Evolutionary conservation across 1,140 invertebrate species (phyloP).

Genomic region (Drosophila ironensis): DNA sequence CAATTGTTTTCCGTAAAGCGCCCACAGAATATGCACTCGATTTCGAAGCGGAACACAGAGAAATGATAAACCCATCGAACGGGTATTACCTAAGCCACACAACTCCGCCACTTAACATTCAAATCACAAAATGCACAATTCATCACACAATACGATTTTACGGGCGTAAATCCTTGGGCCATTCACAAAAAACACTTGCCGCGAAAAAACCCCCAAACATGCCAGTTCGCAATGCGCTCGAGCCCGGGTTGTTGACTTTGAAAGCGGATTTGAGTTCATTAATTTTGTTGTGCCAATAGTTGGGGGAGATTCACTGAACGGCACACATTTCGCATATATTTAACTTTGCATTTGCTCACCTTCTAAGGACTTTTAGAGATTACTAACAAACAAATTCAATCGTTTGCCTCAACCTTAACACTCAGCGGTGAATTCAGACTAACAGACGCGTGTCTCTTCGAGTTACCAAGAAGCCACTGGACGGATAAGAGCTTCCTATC

Average conservation of each 20-base stretch:
- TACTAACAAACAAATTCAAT: no score
- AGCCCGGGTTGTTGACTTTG: constrained; percentile 43
- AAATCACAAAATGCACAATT: constrained; percentile 3
- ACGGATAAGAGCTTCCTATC: constrained; percentile 29
- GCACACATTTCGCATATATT: no score
- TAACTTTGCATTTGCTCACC: constrained; percentile 17
- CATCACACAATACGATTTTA: constrained; percentile 8
- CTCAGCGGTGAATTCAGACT: constrained; percentile 2
- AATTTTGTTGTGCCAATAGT: no score
- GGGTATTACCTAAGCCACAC: constrained; percentile 32
- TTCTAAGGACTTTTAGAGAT: background rate
- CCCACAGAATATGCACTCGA: background rate
- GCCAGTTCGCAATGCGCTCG: constrained; percentile 20
- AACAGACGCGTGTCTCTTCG: background rate
- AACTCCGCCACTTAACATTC: constrained; percentile 29
- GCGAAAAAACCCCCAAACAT: constrained; percentile 31
- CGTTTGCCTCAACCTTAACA: background rate
- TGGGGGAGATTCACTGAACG: no score
- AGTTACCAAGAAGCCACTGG: constrained; percentile 19
- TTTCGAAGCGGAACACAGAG: constrained; percentile 5
- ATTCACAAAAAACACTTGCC: constrained; percentile 44
- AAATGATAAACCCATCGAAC: constrained; percentile 14
- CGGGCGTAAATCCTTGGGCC: constrained; percentile 29
- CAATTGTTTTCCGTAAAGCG: constrained; percentile 17
- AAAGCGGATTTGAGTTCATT: constrained; percentile 14